A percentile compares a stretch with the other conserved stretches of the same genome.
These are phyloP conservation scores for Eristalis pertinax DNA, from an alignment of 2,888 invertebrate species.

Conservation along the genomic window DNA sequence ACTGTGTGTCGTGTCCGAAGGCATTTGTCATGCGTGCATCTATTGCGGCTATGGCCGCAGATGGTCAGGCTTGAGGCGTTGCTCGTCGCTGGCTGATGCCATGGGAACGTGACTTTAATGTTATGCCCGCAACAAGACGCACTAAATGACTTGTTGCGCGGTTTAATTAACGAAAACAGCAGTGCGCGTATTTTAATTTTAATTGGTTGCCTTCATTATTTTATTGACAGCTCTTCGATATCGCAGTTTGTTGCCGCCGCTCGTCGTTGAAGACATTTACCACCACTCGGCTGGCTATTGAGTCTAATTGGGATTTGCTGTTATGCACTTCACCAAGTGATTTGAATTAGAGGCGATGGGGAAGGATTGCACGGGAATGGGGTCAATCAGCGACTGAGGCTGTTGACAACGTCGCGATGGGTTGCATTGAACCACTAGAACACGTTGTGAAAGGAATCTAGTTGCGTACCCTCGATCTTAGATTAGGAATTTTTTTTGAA, in stretches of 20 bases:
- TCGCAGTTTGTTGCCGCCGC: conserved; percentile 2
- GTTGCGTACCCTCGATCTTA: background rate
- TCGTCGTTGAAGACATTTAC: background rate
- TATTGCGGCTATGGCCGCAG: background rate
- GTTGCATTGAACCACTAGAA: background rate
- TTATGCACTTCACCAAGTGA: background rate
- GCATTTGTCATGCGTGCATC: conserved; percentile 26
- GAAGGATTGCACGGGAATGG: background rate
- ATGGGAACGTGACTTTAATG: conserved; percentile 39
- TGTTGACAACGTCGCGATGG: background rate
- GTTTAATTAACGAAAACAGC: conserved; percentile 41
- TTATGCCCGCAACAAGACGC: conserved; percentile 42
- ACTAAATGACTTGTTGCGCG: conserved; percentile 27
- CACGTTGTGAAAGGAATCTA: background rate
- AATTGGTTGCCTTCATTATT: conserved; percentile 7
- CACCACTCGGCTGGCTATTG: background rate
- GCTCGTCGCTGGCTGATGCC: background rate
- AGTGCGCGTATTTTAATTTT: conserved; percentile 6
- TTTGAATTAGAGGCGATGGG: background rate
- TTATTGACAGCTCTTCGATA: conserved; percentile 5
- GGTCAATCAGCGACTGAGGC: background rate
- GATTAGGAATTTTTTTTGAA: too few species aligned
- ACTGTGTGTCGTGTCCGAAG: conserved; percentile 4
- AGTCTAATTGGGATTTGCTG: conserved; percentile 4
- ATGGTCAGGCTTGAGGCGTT: conserved; percentile 10